Base-by-base conservation (phyloP, 2,113 vertebrate genomes). In the Verasper variegatus region DNA sequence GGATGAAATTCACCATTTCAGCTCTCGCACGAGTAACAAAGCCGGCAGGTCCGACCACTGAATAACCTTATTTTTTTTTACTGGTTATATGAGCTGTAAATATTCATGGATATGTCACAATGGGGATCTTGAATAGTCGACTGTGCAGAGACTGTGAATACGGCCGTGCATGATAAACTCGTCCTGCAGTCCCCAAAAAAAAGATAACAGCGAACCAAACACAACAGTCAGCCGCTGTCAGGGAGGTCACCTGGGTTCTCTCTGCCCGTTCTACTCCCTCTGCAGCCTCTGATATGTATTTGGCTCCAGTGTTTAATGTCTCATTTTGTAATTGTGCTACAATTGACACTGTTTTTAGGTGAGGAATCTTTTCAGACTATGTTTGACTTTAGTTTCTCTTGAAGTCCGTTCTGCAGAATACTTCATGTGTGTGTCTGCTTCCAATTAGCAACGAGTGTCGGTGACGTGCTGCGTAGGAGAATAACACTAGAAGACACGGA, bases 51-150 rank as follows among this genome's bases (percentile, higher is more conserved):
- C 73, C 64, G 60, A 60, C 74, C 79, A 54, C 13, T 60, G 81
- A 86, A 84, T 68, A 71, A 73, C 4, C 81, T 76, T 62, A n/a
- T 52, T 68, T 42, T 62, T 58, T 68, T 42, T 54, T 77, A 81
- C 70, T 65, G 70, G 63, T 74, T 83, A 73, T 60, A 67, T 60
- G 71, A 76, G 76, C 52, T 82, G 81, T 87, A 86, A 87, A 89
- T 89, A 87, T 91, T 86, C 81, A 86, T 91, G 76, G 64, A 0
- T 52, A 17, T 74, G 74, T 84, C 81, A 86, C 80, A 76, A 68
- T 78, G 81, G 78, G 56, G 73, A 80, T 66, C 67, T 62, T 82
- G 78, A 80, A 74, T 71, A 74, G 71, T 62, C 67, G 80, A 81
- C 74, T 73, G 76, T 71, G 69, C 61, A 37, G 75, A 69, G 81